Evolutionary conservation across 2,888 invertebrate species (phyloP), one percentile per base, ranked within the genome.

Genomic region (Xanthostigma xanthostigma): DNA sequence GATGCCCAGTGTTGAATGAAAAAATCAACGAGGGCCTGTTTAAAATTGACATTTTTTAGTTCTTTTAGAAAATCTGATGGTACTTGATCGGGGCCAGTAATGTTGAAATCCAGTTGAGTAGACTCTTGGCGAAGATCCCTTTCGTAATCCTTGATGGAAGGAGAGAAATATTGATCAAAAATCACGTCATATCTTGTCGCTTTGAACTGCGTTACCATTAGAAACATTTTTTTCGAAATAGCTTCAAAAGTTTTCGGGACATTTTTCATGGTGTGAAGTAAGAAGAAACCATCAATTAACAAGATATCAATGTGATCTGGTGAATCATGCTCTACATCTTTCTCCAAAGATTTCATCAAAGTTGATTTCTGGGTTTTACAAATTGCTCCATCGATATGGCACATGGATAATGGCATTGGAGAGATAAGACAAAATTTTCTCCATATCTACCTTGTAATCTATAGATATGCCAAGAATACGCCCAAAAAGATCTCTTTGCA

Each of bases 211-310:
- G 55, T 55, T 5, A 56, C 42, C 51, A 55, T 55, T 53, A 50
- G 49, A n/a, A 60, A 36, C 41, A 58, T 53, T 56, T 59, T 59
- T 44, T 58, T 56, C 6, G 60, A 58, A 42, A 62, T 57, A 46
- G 43, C 48, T 46, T 58, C 59, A 52, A 59, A 62, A 35, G 57
- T 58, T 55, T 51, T 46, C 14, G 61, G 59, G 1, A 60, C 49
- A 49, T 62, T 54, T 55, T 56, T 60, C 46, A 58, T 55, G 6
- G 56, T 50, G 52, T 62, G 59, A 17, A 2, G 2, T 3, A 17
- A 17, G 4, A 17, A 61, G 48, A 63, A 64, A 9, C 60, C 62
- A 56, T 63, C 62, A 49, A 61, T 53, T 40, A 63, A 48, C 10
- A 57, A 35, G 35, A 59, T 47, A 53, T 62, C 58, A 9, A 52